Base-by-base conservation (phyloP, 92 coral and sea anemone species). In the Palythoa caribaeorum region DNA sequence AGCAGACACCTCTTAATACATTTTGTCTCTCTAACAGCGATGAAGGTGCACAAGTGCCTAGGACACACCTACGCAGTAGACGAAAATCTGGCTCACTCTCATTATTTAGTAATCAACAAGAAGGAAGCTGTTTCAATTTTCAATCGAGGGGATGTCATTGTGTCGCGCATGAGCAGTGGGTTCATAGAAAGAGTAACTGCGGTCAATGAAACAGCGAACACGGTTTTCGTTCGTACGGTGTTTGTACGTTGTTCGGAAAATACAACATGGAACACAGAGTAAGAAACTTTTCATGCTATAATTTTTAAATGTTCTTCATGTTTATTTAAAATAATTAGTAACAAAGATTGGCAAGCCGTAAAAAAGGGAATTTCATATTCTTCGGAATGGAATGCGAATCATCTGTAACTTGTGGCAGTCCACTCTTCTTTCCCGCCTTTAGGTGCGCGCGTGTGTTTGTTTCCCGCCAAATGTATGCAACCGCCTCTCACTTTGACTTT, bases 211-310 rank as follows among this genome's bases (percentile, higher is more conserved):
- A 90, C 89, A 12, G 84, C 71, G 52, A 75, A 76, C 77, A 78
- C 79, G 76, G 12, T 85, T 40, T 92, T 92, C 19, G 36, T 92
- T 10, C 87, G 90, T 38, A 92, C 95, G 8, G 90, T 65, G 62
- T 88, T 92, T 51, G 90, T 87, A 35, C 69, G 95, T 38, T 92
- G 95, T 11, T 78, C 90, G 2, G 84, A 83, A 40, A 86, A 89
- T 38, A 57, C 94, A 5, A 92, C 93, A 20, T 90, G 91, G 93
- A 73, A n/a, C 21, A 60, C 17, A 11, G 89, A 75, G 94, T 92
- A 77, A 13, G 65, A 4, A 8, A 17, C 65, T 59, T 59, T 59
- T 44, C 6, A 44, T 44, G 50, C 7, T 44, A 44, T 8, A 44
- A 44, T 44, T 44, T 44, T 44, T 8, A 44, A 44, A 8, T 2